Evolutionary conservation across 2,888 invertebrate genomes (phyloP).

Genomic region (Platycnemis pennipes): DNA sequence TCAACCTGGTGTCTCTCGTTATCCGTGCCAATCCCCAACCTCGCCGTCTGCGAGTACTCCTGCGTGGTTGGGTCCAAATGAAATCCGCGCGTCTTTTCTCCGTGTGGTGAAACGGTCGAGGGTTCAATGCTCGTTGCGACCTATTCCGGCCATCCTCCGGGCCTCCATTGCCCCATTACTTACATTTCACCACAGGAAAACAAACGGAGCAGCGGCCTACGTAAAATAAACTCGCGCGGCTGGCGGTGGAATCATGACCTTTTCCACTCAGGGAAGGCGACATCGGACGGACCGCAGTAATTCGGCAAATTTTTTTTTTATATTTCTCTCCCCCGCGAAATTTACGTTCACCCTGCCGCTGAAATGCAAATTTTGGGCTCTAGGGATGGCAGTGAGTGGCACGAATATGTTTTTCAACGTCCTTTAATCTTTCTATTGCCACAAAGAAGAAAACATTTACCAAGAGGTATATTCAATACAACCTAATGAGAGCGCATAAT

Average conservation of each 20-base stretch:
- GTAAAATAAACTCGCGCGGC: background rate
- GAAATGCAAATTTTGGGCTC: background rate
- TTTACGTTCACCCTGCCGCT: background rate
- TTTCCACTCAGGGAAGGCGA: background rate
- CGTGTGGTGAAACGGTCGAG: background rate
- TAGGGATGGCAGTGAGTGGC: background rate
- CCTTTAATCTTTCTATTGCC: too few species aligned
- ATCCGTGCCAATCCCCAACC: background rate
- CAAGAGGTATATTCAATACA: too few species aligned
- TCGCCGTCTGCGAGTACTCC: background rate
- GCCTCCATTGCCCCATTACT: background rate
- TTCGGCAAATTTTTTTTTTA: background rate
- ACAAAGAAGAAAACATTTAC: too few species aligned
- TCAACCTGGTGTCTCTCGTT: background rate
- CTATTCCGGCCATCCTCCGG: background rate
- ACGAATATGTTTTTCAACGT: too few species aligned
- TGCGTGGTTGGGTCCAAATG: background rate
- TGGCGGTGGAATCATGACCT: slow-evolving; percentile 10
- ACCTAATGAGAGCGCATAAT: too few species aligned
- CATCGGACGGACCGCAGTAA: background rate
- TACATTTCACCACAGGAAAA: background rate
- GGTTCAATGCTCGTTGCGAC: slow-evolving; percentile 3
- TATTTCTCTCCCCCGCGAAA: background rate
- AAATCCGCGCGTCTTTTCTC: background rate
- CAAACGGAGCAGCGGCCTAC: background rate